Evolutionary conservation across 2,888 invertebrate genomes (phyloP).

Genomic region (Glaucopsyche alexis): DNA sequence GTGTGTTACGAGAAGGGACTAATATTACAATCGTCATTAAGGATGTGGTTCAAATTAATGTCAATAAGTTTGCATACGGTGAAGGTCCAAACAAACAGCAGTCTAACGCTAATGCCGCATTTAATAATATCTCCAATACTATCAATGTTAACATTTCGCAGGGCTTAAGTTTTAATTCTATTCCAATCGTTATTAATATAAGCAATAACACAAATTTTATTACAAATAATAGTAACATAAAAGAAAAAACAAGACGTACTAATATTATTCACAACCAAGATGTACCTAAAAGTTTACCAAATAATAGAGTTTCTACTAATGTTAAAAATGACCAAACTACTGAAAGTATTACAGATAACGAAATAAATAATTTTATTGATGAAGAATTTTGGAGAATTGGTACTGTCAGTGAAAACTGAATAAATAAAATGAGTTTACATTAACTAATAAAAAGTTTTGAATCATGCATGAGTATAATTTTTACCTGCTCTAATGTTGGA

Average conservation of each 20-base stretch:
- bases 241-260: background rate
- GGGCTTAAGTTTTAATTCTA: background rate
- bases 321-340: background rate
- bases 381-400: constrained; percentile 1
- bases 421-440: background rate
- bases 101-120: background rate
- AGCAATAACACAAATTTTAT: background rate
- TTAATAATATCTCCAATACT: background rate
- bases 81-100: background rate
- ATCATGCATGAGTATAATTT: background rate
- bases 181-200: background rate
- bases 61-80: constrained; percentile 16
- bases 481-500: background rate
- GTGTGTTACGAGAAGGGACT: constrained; percentile 45
- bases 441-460: background rate
- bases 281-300: background rate
- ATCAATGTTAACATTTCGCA: constrained; percentile 24
- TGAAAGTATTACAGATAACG: background rate
- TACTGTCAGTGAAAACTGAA: background rate
- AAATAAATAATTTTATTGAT: constrained; percentile 3
- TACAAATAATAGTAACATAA: background rate
- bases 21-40: constrained; percentile 36
- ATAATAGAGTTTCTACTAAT: background rate
- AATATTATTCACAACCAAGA: background rate
- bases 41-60: constrained; percentile 34